Base-by-base conservation (phyloP, 1,140 invertebrate genomes). In the Eriocheir sinensis region DNA sequence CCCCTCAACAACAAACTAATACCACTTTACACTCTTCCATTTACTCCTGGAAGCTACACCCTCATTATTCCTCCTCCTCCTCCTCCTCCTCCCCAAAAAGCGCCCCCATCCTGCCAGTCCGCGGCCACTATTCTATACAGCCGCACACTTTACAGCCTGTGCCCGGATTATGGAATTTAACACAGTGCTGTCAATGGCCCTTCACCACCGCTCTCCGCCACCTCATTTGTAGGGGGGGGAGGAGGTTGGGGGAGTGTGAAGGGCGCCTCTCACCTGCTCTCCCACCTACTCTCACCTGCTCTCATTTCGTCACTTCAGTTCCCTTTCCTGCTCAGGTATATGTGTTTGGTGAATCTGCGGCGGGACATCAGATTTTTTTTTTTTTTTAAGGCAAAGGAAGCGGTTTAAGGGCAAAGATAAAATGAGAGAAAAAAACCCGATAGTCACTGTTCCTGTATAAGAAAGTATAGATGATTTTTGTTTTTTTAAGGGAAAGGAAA, bases 101-200 rank as follows among this genome's bases (percentile, higher is more conserved):
- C n/a, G 0, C 60, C 60, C 27, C 60, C 21, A 4, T n/a, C 60
- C 60, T 6, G 21, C 21, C 60, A 21, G 21, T n/a, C 21, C 60
- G 12, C 60, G 21, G 4, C 60, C 60, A 21, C 60, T 72, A 27
- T 72, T 72, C 21, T 72, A 21, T 72, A 12, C 60, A 72, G 60
- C 60, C 60, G 27, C 60, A 72, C 60, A 53, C 27, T 72, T 72
- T 72, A 72, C 60, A 72, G n/a, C 60, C 60, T 72, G 60, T 21
- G 12, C 60, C 60, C 27, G 60, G 60, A 72, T 72, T 72, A 72
- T 72, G 60, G 60, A 72, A 72, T 72, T 72, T 72, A 72, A 72
- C 60, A 72, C 60, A 72, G 27, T 72, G 21, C 21, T 21, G 60
- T 72, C 60, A 72, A 72, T 72, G 17, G 60, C 21, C 21, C 60